Evolutionary conservation across 1,140 invertebrate species (phyloP).

Genomic region (Triops cancriformis): DNA sequence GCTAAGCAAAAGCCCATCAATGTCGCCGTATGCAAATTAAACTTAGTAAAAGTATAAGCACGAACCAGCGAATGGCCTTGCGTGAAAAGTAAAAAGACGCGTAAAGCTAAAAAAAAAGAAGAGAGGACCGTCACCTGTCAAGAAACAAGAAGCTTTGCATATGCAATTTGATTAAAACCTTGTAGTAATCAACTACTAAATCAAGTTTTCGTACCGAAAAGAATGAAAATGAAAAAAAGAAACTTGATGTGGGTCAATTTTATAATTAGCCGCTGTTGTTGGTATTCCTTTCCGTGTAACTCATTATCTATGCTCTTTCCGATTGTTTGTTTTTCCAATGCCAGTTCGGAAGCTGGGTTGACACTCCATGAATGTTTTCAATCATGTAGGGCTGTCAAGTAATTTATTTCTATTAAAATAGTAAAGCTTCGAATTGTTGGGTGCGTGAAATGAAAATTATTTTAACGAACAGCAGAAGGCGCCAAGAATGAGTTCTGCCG

Average conservation of each 20-base stretch:
- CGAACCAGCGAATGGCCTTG: background rate
- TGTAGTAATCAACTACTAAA: background rate
- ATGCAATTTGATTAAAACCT: background rate
- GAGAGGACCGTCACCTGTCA: background rate
- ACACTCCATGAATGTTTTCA: no score
- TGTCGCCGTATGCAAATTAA: background rate
- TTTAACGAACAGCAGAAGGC: no score
- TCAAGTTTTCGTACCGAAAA: background rate
- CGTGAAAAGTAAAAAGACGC: background rate
- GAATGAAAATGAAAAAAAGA: background rate
- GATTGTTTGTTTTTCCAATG: background rate
- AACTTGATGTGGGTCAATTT: background rate
- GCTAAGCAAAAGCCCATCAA: slow-evolving; percentile 9
- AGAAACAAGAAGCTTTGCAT: background rate
- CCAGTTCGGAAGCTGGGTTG: no score
- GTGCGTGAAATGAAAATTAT: no score
- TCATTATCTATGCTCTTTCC: background rate
- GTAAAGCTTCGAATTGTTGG: no score
- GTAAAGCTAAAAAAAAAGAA: no score
- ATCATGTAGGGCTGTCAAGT: no score
- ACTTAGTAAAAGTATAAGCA: background rate
- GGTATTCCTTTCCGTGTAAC: background rate
- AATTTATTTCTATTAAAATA: no score
- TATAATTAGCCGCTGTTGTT: background rate
- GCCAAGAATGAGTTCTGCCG: no score